A percentile compares a stretch with the other conserved stretches of the same genome.
These are phyloP conservation scores for Enchytraeus crypticus DNA, from an alignment of 2,888 invertebrate species.

Conservation along the genomic window DNA sequence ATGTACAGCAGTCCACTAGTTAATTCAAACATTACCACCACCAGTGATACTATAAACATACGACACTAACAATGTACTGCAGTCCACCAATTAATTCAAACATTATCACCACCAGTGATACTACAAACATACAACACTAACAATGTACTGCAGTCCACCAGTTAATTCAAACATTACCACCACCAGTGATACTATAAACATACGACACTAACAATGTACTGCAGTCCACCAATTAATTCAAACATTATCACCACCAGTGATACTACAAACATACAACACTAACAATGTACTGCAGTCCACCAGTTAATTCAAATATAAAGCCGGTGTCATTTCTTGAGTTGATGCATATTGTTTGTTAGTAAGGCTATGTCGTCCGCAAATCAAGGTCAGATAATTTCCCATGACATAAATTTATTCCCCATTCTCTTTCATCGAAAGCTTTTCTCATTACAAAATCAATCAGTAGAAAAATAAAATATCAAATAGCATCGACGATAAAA, in stretches of 20 bases:
- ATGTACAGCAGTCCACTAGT: constrained; percentile 94
- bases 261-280: constrained; percentile 49
- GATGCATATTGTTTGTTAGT: no score
- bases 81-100: constrained; percentile 94
- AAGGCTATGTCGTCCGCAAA: no score
- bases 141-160: no score
- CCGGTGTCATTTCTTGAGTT: no score
- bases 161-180: constrained; percentile 99
- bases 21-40: constrained; percentile 98
- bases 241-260: constrained; percentile 99
- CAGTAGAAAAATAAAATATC: no score
- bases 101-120: constrained; percentile 98
- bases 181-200: constrained; percentile 73
- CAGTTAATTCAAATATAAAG: not conserved
- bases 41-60: constrained; percentile 66
- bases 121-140: constrained; percentile 43
- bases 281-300: not conserved
- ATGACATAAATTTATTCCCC: no score
- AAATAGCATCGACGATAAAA: no score
- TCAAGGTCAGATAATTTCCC: no score
- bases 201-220: no score
- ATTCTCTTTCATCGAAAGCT: no score
- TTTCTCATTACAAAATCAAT: no score
- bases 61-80: constrained; percentile 89
- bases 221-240: no score